Conservation (phyloP, 2,888 invertebrate genomes). For the Agrilus mali region DNA sequence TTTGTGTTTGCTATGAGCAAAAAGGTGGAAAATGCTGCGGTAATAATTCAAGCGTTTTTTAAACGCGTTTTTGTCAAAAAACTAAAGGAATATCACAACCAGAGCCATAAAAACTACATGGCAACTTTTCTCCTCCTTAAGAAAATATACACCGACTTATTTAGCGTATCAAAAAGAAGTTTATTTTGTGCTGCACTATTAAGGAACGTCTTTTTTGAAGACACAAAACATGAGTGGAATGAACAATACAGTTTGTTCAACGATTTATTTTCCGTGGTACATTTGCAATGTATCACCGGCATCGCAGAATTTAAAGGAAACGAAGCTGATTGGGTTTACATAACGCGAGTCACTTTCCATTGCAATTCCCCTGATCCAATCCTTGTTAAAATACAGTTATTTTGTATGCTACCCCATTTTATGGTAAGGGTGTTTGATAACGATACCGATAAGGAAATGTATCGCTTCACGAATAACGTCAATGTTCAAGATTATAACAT, state of each 20-base stretch:
- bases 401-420: constrained; percentile 18
- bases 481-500: constrained; percentile 16
- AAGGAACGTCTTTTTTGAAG: constrained; percentile 19
- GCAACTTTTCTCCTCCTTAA: constrained; percentile 20
- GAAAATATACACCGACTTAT: constrained; percentile 18
- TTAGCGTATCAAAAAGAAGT: constrained; percentile 17
- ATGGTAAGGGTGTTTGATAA: constrained; percentile 26
- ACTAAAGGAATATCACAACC: constrained; percentile 16
- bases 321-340: constrained; percentile 16
- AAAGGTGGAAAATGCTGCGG: constrained; percentile 18
- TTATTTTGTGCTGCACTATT: constrained; percentile 15
- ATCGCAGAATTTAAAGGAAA: constrained; percentile 4
- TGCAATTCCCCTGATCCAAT: constrained; percentile 13
- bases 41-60: constrained; percentile 24
- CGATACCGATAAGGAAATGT: constrained; percentile 22
- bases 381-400: constrained; percentile 20
- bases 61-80: constrained; percentile 19
- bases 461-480: constrained; percentile 18
- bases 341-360: constrained; percentile 22
- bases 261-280: constrained; percentile 19
- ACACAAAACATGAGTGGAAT: constrained; percentile 10
- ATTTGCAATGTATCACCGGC: constrained; percentile 16
- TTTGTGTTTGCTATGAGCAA: constrained; percentile 18
- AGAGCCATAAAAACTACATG: constrained; percentile 15
- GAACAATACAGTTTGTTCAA: constrained; percentile 16